A percentile compares a stretch with the other conserved stretches of the same genome.
phyloP scores from a whole-genome alignment of 2,797 vertebrate species.

The Taenioides sp. region DNA sequence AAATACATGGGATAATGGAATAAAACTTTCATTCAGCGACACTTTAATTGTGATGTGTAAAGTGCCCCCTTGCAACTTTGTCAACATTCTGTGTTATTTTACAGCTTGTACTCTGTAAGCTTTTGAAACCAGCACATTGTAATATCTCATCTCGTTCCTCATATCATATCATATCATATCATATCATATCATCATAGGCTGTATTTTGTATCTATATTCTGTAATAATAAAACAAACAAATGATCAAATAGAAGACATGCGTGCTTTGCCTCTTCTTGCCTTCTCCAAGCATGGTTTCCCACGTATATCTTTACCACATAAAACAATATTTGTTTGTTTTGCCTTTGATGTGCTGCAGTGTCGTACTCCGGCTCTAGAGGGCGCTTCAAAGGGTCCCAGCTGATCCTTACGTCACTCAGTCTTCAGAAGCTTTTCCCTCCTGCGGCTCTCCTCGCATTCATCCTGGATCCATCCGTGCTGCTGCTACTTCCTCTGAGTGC shows the following conservation, averaged over 20 bases:
- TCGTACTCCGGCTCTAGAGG: conserved; percentile 36
- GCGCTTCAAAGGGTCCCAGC: conserved; percentile 28
- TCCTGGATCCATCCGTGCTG: conserved; percentile 19
- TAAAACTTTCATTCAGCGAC: too few species aligned
- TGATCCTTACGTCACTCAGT: conserved; percentile 70
- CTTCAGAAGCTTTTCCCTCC: conserved; percentile 36
- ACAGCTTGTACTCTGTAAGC: too few species aligned
- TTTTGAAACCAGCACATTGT: too few species aligned
- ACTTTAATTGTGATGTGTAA: too few species aligned
- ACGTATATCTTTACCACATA: background rate
- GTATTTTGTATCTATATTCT: background rate
- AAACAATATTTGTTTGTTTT: background rate
- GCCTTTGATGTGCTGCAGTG: conserved; percentile 10
- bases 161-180: too few species aligned
- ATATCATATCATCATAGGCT: too few species aligned
- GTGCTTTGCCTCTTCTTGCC: background rate
- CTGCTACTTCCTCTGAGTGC: background rate
- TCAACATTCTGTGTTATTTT: too few species aligned
- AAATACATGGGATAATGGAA: too few species aligned
- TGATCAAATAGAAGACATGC: too few species aligned
- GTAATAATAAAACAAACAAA: too few species aligned
- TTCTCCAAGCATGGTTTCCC: background rate
- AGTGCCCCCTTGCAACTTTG: too few species aligned
- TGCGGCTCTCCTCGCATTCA: conserved; percentile 17
- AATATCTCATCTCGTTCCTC: too few species aligned